phyloP scores from a whole-genome alignment of 92 coral and sea anemone genomes.

The Zoanthus gigantus region DNA sequence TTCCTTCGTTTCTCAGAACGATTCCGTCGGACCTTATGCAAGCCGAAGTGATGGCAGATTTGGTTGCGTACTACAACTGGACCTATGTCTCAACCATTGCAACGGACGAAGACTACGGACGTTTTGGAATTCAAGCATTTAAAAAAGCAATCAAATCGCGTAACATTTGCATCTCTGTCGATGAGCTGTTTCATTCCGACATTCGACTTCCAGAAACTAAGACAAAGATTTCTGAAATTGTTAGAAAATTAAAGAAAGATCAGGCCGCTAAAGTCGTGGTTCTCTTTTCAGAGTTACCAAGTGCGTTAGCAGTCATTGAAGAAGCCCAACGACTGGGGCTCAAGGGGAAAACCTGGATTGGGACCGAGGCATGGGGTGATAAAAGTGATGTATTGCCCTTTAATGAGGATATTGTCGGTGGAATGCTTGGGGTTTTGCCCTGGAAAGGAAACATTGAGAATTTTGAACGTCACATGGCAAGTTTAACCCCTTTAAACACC shows the following conservation, averaged over 20 bases:
- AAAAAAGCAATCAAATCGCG: constrained; percentile 81
- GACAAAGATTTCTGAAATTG: constrained; percentile 71
- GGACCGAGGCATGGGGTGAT: constrained; percentile 97
- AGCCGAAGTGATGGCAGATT: constrained; percentile 95
- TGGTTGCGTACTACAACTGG: constrained; percentile 78
- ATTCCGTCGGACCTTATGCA: constrained; percentile 95
- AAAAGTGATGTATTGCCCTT: constrained; percentile 67
- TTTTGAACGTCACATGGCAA: constrained; percentile 78
- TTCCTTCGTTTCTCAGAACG: constrained; percentile 92
- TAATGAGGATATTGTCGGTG: constrained; percentile 77
- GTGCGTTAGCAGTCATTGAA: constrained; percentile 81
- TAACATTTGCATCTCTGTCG: constrained; percentile 87
- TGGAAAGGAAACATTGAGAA: constrained; percentile 69
- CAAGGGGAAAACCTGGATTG: constrained; percentile 92
- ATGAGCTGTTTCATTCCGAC: constrained; percentile 88
- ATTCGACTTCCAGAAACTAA: constrained; percentile 73
- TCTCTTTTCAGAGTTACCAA: constrained; percentile 87
- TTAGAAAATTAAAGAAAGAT: constrained; percentile 75
- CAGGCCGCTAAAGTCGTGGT: constrained; percentile 79
- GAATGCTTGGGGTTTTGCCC: constrained; percentile 89
- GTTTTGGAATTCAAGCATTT: constrained; percentile 90
- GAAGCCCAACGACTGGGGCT: constrained; percentile 91
- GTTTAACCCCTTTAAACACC: constrained; percentile 69
- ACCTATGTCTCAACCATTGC: constrained; percentile 91
- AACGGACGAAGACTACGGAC: constrained; percentile 95